Evolutionary conservation across 2,888 invertebrate species (phyloP), one percentile per base, ranked within the genome.

Genomic region (Heliconius sara): DNA sequence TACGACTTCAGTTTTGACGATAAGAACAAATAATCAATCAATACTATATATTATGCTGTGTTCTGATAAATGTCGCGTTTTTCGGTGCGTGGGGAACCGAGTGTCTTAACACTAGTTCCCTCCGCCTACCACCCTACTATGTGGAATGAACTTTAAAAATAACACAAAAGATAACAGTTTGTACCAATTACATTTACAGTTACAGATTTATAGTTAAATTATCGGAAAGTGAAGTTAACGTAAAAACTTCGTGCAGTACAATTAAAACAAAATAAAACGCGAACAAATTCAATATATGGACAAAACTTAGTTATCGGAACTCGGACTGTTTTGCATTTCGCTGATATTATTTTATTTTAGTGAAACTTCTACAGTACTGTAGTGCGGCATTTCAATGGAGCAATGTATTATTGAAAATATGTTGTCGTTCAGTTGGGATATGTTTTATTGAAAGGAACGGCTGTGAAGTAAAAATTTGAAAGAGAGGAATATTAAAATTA

Each of bases 231-330:
- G n/a, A 47, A 70, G n/a, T 43, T 43, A 68, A 27, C 65, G 1
- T 16, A 16, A 16, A 65, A 65, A 27, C 25, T 25, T 65, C 43
- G 16, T 25, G 16, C 25, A 25, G 43, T 19, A n/a, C n/a, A 9
- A 70, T 70, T 70, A 25, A 70, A 43, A 43, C 43, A 43, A 47
- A 70, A 70, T 43, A 70, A 70, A 70, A 70, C 22, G 16, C 34
- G 60, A 73, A 60, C 12, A 34, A 60, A 72, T 71, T 72, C 70
- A 70, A 70, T 70, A 70, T 47, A 13, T 25, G 70, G 65, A 66
- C 27, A 47, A 60, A 63, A 71, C 71, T 34, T 39, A 73, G 73
- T 73, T 73, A 73, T 73, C 60, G 57, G n/a, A 60, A 60, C 57
- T 30, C 73, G 16, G 3, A n/a, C 57, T 60, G 60, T n/a, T 73